phyloP scores from a whole-genome alignment of 2,797 vertebrate species.

The Microcaecilia unicolor region DNA sequence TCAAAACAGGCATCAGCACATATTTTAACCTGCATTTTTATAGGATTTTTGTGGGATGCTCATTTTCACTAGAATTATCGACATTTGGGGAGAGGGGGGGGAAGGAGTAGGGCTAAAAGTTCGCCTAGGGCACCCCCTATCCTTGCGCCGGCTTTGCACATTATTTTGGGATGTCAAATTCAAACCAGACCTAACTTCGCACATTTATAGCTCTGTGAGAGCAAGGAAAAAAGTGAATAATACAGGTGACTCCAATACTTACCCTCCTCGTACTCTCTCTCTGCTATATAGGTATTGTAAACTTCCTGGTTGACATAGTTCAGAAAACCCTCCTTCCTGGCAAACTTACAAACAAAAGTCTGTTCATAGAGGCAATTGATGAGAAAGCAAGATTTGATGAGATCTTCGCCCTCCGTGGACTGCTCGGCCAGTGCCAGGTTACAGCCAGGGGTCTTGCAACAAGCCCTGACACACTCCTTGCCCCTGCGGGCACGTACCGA shows the following conservation, averaged over 20 bases:
- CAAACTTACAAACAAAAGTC: constrained; percentile 76
- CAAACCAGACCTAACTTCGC: no score
- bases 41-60: no score
- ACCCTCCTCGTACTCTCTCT: constrained; percentile 35
- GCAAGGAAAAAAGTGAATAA: accelerated
- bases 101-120: no score
- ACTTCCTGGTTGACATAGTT: constrained; percentile 64
- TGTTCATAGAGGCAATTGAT: constrained; percentile 83
- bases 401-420: constrained; percentile 18
- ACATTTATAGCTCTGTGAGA: no score
- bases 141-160: no score
- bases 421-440: constrained; percentile 80
- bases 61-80: no score
- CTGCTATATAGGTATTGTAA: constrained; percentile 52
- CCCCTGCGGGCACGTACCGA: constrained; percentile 34
- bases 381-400: constrained; percentile 68
- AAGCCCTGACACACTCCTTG: constrained; percentile 70
- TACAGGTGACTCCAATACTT: background rate
- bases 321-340: constrained; percentile 64
- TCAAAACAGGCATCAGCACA: no score
- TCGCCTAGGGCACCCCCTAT: no score
- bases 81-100: accelerated
- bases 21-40: no score
- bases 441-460: constrained; percentile 66
- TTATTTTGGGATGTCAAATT: no score